Conservation (phyloP, 1,140 invertebrate species). For the Catajapyx aquilonaris region DNA sequence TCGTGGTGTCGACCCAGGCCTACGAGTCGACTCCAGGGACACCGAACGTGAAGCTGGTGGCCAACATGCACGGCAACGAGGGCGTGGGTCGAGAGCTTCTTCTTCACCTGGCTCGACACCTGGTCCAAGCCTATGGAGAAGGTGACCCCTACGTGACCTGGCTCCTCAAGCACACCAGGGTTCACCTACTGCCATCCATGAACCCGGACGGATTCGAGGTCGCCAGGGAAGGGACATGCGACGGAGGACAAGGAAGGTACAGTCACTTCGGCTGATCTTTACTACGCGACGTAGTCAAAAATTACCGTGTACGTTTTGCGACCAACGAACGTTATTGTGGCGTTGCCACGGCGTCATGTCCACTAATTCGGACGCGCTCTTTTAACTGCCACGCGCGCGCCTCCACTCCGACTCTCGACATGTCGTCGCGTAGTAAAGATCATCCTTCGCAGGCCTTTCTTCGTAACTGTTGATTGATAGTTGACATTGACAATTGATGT, state of each 20-base stretch:
- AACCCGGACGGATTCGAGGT: constrained; percentile 77
- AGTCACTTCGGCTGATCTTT: no score
- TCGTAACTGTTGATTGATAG: constrained; percentile 2
- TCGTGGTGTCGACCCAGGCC: constrained; percentile 74
- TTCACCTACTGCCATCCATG: constrained; percentile 83
- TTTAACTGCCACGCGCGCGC: no score
- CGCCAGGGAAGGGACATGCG: constrained; percentile 66
- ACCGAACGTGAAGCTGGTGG: constrained; percentile 79
- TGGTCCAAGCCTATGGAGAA: constrained; percentile 54
- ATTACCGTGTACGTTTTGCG: no score
- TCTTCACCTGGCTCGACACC: constrained; percentile 37
- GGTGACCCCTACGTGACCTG: constrained; percentile 57
- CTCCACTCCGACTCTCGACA: no score
- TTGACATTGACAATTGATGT: constrained; percentile 8
- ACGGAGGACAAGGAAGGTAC: constrained; percentile 65
- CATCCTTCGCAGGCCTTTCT: no score
- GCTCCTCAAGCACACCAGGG: constrained; percentile 70
- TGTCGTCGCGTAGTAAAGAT: no score
- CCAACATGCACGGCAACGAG: constrained; percentile 81
- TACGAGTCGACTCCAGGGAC: constrained; percentile 79
- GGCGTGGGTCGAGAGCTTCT: constrained; percentile 70
- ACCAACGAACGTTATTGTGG: no score
- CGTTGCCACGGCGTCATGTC: no score
- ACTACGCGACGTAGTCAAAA: no score
- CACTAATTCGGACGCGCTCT: no score